These are phyloP conservation scores for Acanthoscelides obtectus DNA, from an alignment of 2,888 invertebrate species.

Conservation along the genomic window DNA sequence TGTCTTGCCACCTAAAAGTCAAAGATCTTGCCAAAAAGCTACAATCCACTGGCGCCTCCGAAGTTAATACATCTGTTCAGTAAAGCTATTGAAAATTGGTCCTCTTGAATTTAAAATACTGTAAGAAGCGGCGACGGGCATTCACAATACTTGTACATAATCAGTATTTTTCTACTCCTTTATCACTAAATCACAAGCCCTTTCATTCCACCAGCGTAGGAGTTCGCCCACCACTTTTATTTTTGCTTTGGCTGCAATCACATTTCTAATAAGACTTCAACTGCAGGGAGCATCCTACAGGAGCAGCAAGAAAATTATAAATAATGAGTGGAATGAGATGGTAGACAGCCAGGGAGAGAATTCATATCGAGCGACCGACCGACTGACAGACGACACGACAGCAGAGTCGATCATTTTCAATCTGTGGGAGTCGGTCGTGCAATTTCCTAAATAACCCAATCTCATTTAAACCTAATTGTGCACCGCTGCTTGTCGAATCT, in stretches of 20 bases:
- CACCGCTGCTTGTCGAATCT: not conserved
- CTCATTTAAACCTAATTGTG: not conserved
- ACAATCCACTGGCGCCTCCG: no score
- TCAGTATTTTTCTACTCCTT: no score
- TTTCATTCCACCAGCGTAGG: not conserved
- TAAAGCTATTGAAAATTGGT: no score
- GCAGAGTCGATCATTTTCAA: not conserved
- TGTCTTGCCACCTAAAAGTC: no score
- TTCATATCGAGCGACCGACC: not conserved
- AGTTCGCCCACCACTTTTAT: not conserved
- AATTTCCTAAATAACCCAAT: not conserved
- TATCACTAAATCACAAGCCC: not conserved
- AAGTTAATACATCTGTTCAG: no score
- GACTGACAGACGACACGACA: not conserved
- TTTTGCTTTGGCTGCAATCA: not conserved
- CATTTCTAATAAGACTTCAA: not conserved
- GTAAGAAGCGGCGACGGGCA: no score
- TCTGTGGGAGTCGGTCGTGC: not conserved
- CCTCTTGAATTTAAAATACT: no score
- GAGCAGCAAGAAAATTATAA: not conserved
- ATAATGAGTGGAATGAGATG: not conserved
- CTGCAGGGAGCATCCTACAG: not conserved
- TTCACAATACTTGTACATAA: no score
- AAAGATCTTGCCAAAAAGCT: no score
- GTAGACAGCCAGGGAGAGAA: not conserved